phyloP scores from a whole-genome alignment of 1,140 invertebrate genomes.

The Dicyema japonicum region DNA sequence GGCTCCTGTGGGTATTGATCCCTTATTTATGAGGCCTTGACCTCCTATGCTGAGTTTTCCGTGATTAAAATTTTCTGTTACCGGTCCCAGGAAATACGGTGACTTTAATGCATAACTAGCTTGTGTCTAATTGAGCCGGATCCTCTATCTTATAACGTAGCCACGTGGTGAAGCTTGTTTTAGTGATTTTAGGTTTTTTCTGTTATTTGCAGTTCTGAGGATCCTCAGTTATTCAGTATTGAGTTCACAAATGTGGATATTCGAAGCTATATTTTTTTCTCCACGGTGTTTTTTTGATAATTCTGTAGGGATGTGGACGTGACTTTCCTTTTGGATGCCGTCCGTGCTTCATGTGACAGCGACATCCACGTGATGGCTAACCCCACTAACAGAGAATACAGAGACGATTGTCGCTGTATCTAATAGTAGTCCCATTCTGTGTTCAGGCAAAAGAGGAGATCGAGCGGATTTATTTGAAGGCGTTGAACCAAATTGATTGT shows the following conservation, averaged over 20 bases:
- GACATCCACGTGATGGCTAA: slow-evolving; percentile 73
- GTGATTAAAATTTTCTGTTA: slow-evolving; percentile 15
- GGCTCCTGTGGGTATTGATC: slow-evolving; percentile 12
- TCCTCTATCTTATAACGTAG: slow-evolving; percentile 63
- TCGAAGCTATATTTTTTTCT: slow-evolving; percentile 47
- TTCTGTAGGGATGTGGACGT: slow-evolving; percentile 65
- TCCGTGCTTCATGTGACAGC: slow-evolving; percentile 66
- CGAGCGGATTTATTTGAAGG: slow-evolving; percentile 48
- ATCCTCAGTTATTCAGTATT: slow-evolving; percentile 64
- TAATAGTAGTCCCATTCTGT: neutral
- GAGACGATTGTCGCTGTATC: slow-evolving; percentile 25
- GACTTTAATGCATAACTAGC: slow-evolving; percentile 71
- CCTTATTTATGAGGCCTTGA: slow-evolving; percentile 12
- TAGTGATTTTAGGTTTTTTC: slow-evolving; percentile 31
- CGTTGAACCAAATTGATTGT: slow-evolving; percentile 27
- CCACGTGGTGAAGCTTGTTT: slow-evolving; percentile 39
- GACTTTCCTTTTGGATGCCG: slow-evolving; percentile 69
- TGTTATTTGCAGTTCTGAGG: slow-evolving; percentile 46
- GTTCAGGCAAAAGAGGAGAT: slow-evolving; percentile 58
- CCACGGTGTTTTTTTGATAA: too few relatives aligned
- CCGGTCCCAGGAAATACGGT: slow-evolving; percentile 26
- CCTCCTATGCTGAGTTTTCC: slow-evolving; percentile 16
- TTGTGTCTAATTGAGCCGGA: slow-evolving; percentile 75
- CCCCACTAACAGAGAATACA: slow-evolving; percentile 40
- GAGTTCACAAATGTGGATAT: slow-evolving; percentile 67